Conservation (phyloP, 2,888 invertebrate species). For the Drosophila glabriapex region DNA sequence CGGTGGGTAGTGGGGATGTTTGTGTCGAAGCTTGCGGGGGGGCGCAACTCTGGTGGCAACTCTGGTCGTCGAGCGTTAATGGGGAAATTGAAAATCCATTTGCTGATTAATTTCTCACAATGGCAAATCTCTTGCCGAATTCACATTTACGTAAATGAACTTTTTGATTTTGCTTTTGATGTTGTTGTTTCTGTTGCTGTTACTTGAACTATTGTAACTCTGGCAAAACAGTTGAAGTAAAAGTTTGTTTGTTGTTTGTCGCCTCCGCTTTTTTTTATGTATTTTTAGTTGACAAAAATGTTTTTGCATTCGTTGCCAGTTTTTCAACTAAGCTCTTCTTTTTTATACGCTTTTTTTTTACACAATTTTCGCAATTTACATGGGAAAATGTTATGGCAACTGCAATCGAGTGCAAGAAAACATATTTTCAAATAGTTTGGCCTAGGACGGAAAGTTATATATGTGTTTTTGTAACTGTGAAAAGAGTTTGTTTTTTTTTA, state of each 20-base stretch:
- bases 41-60: slow-evolving; percentile 29
- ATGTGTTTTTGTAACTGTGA: background rate
- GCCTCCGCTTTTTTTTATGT: slow-evolving; percentile 37
- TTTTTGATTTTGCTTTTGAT: slow-evolving; percentile 48
- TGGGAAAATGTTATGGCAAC: slow-evolving; percentile 47
- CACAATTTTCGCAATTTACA: slow-evolving; percentile 34
- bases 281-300: slow-evolving; percentile 58
- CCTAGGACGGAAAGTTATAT: background rate
- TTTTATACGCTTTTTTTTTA: slow-evolving; percentile 2
- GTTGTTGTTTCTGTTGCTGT: slow-evolving; percentile 20
- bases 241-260: slow-evolving; percentile 71
- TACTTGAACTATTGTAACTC: slow-evolving; percentile 29
- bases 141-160: slow-evolving; percentile 78
- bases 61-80: slow-evolving; percentile 65
- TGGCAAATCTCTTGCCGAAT: slow-evolving; percentile 49
- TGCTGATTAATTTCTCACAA: slow-evolving; percentile 77
- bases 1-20: background rate
- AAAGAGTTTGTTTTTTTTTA: background rate
- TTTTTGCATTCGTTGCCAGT: slow-evolving; percentile 67
- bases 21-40: slow-evolving; percentile 9
- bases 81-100: slow-evolving; percentile 78
- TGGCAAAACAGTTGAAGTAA: slow-evolving; percentile 57
- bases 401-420: slow-evolving; percentile 49
- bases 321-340: slow-evolving; percentile 42
- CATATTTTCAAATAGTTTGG: slow-evolving; percentile 49